A percentile compares a stretch with the other conserved stretches of the same genome.
These are phyloP conservation scores for Machimus atricapillus DNA, from an alignment of 2,888 invertebrate genomes.

Conservation along the genomic window DNA sequence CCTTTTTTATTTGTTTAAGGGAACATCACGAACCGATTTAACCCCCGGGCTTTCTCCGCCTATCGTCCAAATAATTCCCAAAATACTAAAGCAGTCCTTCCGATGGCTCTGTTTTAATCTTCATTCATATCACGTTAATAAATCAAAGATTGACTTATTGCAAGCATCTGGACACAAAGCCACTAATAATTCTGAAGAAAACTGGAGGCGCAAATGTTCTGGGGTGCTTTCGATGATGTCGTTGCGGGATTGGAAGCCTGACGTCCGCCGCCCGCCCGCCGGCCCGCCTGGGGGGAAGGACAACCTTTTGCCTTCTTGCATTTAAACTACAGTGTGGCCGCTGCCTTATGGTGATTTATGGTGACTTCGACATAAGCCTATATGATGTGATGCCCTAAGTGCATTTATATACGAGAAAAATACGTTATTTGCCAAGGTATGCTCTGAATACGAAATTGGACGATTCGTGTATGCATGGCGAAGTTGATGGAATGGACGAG, in stretches of 20 bases:
- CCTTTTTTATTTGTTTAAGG: background rate
- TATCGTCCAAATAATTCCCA: background rate
- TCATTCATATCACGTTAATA: background rate
- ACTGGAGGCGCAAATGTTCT: background rate
- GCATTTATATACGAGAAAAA: conserved; percentile 30
- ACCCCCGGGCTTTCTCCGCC: background rate
- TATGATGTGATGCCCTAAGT: conserved; percentile 37
- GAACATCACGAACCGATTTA: background rate
- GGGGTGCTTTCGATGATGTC: background rate
- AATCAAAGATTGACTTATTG: background rate
- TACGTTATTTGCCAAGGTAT: conserved; percentile 30
- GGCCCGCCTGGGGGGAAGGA: background rate
- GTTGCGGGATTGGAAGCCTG: background rate
- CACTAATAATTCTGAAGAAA: background rate
- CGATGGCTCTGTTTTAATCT: background rate
- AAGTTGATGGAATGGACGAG: conserved; percentile 26
- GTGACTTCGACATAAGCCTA: conserved; percentile 26
- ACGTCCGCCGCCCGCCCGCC: too few relatives aligned
- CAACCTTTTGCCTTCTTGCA: background rate
- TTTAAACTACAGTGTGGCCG: background rate
- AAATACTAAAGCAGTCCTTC: background rate
- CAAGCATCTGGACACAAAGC: background rate
- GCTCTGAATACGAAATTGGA: conserved; percentile 33
- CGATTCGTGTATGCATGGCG: conserved; percentile 31
- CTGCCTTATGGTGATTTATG: conserved; percentile 25